Evolutionary conservation across 2,797 vertebrate species (phyloP).

Genomic region (Linurgus olivaceus): DNA sequence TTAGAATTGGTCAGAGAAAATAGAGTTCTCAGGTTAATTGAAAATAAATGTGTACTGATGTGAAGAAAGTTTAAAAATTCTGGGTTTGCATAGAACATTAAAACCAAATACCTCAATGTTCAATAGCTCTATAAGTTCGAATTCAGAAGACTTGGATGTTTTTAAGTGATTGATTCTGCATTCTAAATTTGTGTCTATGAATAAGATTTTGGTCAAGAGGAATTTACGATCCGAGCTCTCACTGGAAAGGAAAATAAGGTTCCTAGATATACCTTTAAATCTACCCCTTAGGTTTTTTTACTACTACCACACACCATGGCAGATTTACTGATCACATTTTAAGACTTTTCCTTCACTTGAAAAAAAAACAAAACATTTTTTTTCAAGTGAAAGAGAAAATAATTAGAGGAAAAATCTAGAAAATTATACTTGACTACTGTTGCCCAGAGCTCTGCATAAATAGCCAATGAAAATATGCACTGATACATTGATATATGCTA

Average conservation of each 20-base stretch:
- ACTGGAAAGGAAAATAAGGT: neutral
- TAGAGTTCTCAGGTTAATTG: constrained; percentile 14
- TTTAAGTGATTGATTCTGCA: neutral
- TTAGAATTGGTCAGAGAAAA: neutral
- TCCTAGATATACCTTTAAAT: neutral
- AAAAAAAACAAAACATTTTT: neutral
- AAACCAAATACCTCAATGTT: neutral
- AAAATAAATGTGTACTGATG: constrained; percentile 30
- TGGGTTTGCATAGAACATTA: neutral
- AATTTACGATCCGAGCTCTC: neutral
- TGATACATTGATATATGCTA: neutral
- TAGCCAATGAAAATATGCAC: neutral
- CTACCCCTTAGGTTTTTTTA: neutral
- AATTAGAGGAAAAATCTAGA: neutral
- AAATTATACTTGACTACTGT: neutral
- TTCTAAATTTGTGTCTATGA: neutral
- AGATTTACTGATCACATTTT: neutral
- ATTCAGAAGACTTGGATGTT: neutral
- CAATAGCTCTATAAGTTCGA: neutral
- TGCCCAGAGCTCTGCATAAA: neutral
- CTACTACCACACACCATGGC: neutral
- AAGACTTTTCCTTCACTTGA: neutral
- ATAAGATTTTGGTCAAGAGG: neutral
- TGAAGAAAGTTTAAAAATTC: neutral
- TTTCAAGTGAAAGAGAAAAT: neutral